Conservation (phyloP, 2,797 vertebrate genomes). For the Sarcoramphus papa region DNA sequence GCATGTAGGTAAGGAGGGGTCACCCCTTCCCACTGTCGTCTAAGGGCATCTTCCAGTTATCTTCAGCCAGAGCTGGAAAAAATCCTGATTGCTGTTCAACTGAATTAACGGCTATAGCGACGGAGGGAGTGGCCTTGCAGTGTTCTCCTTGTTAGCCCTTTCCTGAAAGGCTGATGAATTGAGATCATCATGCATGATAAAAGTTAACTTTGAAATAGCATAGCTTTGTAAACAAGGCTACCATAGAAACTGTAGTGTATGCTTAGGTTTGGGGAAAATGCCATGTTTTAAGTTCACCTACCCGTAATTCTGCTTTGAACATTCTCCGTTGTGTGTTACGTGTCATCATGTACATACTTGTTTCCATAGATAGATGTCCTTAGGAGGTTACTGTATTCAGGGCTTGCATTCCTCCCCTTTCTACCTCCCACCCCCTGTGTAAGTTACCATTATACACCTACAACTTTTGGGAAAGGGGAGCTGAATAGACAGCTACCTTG, state of each 20-base stretch:
- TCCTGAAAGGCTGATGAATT: not conserved
- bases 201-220: not conserved
- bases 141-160: not conserved
- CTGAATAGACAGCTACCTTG: rapidly evolving
- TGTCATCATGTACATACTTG: not conserved
- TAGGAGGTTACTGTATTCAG: not conserved
- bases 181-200: not conserved
- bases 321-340: not conserved
- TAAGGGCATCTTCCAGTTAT: not conserved
- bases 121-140: not conserved
- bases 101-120: not conserved
- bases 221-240: not conserved
- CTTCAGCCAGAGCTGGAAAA: not conserved
- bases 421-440: rapidly evolving
- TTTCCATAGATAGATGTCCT: not conserved
- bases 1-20: not conserved
- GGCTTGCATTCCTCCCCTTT: not conserved
- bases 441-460: not conserved
- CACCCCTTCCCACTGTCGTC: not conserved
- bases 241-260: not conserved
- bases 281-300: not conserved
- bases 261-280: not conserved
- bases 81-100: not conserved
- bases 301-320: not conserved
- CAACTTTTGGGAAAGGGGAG: not conserved